These are phyloP conservation scores for Ameiurus melas DNA, from an alignment of 2,113 vertebrate species.

Conservation along the genomic window DNA sequence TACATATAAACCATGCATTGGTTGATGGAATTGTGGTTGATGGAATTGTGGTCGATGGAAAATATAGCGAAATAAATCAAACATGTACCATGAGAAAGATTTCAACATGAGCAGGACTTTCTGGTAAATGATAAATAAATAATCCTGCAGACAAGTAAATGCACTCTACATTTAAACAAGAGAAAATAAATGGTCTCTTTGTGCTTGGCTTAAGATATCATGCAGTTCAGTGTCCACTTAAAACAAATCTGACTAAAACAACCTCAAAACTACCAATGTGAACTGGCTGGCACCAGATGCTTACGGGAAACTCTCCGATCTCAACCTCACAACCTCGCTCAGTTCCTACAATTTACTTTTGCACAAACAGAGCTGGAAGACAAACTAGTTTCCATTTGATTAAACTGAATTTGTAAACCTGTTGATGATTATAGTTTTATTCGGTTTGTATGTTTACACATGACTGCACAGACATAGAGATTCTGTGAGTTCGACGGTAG, in stretches of 20 bases:
- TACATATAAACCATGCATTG: slow-evolving; percentile 23
- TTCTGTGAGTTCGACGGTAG: neutral
- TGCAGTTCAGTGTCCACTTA: slow-evolving; percentile 48
- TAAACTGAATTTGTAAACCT: slow-evolving; percentile 24
- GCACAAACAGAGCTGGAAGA: slow-evolving; percentile 21
- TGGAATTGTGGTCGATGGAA: slow-evolving; percentile 49
- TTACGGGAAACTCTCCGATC: slow-evolving; percentile 43
- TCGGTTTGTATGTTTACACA: neutral
- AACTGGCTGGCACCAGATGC: slow-evolving; percentile 45
- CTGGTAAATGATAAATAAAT: slow-evolving; percentile 57
- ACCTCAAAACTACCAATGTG: slow-evolving; percentile 51
- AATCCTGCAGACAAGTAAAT: slow-evolving; percentile 53
- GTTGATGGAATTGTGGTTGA: slow-evolving; percentile 18
- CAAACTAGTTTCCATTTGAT: slow-evolving; percentile 15
- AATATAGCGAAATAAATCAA: slow-evolving; percentile 54
- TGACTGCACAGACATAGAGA: neutral
- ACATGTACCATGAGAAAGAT: slow-evolving; percentile 42
- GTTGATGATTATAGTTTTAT: slow-evolving; percentile 17
- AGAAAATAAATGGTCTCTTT: slow-evolving; percentile 58
- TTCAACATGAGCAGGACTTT: slow-evolving; percentile 50
- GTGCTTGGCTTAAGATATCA: slow-evolving; percentile 49
- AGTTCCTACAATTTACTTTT: slow-evolving; percentile 25
- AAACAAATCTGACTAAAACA: slow-evolving; percentile 56
- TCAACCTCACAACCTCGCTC: slow-evolving; percentile 29
- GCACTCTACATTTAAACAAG: slow-evolving; percentile 57